phyloP scores from a whole-genome alignment of 2,113 vertebrate genomes.

The Clarias macrocephalus region DNA sequence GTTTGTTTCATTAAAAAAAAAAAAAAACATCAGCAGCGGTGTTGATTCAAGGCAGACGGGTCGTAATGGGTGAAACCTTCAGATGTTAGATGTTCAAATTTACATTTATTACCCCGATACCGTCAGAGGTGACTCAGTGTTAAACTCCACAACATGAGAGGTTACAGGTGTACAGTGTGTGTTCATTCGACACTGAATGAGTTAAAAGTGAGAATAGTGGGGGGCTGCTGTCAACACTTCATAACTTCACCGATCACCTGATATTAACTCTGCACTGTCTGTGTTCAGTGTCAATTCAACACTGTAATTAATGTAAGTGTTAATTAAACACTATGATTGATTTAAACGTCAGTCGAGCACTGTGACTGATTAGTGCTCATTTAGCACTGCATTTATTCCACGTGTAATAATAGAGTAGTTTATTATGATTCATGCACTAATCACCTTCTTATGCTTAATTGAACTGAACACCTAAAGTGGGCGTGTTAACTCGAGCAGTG shows the following conservation, averaged over 20 bases:
- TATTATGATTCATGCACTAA: too few species aligned
- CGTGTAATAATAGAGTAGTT: too few species aligned
- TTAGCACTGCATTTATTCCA: too few species aligned
- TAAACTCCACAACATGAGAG: not conserved
- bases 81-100: not conserved
- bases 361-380: too few species aligned
- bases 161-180: not conserved
- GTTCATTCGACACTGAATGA: not conserved
- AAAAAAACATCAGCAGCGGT: not conserved
- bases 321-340: too few species aligned
- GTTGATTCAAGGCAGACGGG: not conserved
- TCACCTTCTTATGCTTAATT: too few species aligned
- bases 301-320: too few species aligned
- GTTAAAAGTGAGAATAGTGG: not conserved
- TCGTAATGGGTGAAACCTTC: not conserved
- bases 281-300: too few species aligned
- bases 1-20: not conserved
- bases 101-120: not conserved
- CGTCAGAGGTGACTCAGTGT: not conserved
- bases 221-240: too few species aligned
- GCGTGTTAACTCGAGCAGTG: too few species aligned
- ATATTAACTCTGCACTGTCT: not conserved
- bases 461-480: too few species aligned
- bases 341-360: too few species aligned
- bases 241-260: not conserved